Conservation (phyloP, 2,888 invertebrate genomes). For the Acanthosepion pharaonis region DNA sequence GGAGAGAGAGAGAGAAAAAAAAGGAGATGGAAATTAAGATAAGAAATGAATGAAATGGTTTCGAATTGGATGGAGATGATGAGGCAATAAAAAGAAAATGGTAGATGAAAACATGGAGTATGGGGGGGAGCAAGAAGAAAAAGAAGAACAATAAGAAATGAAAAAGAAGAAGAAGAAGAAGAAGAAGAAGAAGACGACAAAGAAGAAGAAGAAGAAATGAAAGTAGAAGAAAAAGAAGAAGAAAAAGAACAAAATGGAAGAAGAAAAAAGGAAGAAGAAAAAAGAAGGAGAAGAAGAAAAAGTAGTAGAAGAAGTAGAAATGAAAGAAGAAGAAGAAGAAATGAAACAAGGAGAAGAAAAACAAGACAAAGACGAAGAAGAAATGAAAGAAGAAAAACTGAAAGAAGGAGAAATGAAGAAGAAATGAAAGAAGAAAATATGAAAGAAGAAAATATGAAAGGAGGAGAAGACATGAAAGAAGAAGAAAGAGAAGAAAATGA, state of each 20-base stretch:
- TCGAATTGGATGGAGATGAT: no score
- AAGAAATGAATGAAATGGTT: background rate
- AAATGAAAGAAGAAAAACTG: background rate
- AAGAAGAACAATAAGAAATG: no score
- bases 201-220: background rate
- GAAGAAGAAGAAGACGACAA: background rate
- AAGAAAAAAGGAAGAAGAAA: background rate
- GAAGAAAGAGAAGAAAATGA: background rate
- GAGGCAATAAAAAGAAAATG: no score
- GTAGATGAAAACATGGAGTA: no score
- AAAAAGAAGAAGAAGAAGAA: no score
- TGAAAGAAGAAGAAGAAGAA: background rate
- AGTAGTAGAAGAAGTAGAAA: background rate
- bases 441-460: background rate
- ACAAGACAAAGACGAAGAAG: background rate
- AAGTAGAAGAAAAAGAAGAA: background rate
- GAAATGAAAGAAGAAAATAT: background rate
- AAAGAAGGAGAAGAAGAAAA: background rate
- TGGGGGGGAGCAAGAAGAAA: no score
- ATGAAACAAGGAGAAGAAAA: background rate
- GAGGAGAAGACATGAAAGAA: background rate
- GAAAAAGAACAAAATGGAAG: no score
- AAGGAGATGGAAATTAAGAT: background rate
- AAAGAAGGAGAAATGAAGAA: background rate
- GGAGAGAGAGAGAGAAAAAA: background rate